Conservation (phyloP, 2,797 vertebrate species). For the Neopelma chrysocephalum region DNA sequence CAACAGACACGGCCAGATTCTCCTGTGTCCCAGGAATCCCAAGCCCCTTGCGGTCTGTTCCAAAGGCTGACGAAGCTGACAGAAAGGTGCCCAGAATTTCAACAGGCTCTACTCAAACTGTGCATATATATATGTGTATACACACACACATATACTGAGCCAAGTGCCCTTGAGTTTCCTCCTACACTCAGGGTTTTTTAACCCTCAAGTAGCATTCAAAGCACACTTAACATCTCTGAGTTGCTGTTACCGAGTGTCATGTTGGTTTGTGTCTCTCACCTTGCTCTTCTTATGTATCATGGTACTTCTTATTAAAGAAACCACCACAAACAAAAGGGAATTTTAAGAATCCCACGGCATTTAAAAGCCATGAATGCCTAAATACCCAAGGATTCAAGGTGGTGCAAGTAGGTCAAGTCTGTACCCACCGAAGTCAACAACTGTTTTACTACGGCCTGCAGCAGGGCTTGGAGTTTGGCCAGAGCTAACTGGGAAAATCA, state of each 20-base stretch:
- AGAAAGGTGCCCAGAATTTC: background rate
- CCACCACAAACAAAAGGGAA: background rate
- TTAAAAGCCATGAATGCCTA: background rate
- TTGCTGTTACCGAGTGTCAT: background rate
- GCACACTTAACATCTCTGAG: background rate
- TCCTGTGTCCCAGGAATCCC: background rate
- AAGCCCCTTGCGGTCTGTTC: background rate
- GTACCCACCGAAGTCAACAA: background rate
- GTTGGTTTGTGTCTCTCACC: background rate
- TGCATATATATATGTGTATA: background rate
- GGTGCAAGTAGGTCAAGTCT: background rate
- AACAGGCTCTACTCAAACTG: background rate
- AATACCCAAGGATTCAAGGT: background rate
- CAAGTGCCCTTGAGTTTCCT: background rate
- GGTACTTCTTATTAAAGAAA: background rate
- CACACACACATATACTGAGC: background rate
- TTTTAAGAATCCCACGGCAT: background rate
- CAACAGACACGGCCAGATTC: background rate
- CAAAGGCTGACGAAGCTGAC: background rate
- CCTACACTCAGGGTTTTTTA: background rate
- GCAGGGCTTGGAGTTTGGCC: background rate
- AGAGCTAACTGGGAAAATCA: background rate
- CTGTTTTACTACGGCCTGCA: background rate
- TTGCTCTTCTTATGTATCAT: accelerated
- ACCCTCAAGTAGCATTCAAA: background rate